Evolutionary conservation across 2,888 invertebrate species (phyloP).

Genomic region (Augochlorella aurata): DNA sequence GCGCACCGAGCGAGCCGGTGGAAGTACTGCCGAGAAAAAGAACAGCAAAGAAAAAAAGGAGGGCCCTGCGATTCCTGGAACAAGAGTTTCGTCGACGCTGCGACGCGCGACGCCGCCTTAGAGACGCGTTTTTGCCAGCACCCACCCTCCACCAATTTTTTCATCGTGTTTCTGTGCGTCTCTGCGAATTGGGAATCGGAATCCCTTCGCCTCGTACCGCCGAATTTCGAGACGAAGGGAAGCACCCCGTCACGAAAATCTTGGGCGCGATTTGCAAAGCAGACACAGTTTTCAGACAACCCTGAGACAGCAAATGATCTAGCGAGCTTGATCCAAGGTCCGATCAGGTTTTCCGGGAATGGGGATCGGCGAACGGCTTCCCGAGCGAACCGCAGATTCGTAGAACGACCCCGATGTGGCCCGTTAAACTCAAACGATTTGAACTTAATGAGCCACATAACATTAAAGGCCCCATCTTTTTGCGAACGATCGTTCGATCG

Average conservation of each 20-base stretch:
- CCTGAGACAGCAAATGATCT: not conserved
- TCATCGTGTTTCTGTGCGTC: constrained; percentile 34
- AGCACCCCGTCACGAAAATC: not conserved
- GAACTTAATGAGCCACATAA: constrained; percentile 61
- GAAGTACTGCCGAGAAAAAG: constrained; percentile 48
- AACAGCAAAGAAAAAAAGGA: constrained; percentile 65
- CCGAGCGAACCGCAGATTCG: constrained; percentile 51
- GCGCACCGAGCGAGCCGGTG: constrained; percentile 27
- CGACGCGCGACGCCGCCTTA: constrained; percentile 54
- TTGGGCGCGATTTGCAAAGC: not conserved
- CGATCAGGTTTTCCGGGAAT: constrained; percentile 40
- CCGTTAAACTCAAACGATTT: constrained; percentile 66
- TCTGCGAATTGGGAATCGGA: constrained; percentile 8
- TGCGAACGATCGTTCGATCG: constrained; percentile 58
- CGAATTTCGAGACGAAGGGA: constrained; percentile 12
- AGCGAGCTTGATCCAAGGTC: constrained; percentile 7
- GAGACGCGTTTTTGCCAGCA: constrained; percentile 75
- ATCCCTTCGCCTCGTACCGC: constrained; percentile 8
- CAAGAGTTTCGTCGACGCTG: constrained; percentile 68
- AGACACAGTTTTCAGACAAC: not conserved
- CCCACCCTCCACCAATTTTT: constrained; percentile 57
- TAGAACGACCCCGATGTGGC: constrained; percentile 63
- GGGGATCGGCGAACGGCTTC: constrained; percentile 22
- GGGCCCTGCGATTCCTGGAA: constrained; percentile 74
- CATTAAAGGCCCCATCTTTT: constrained; percentile 54